phyloP scores from a whole-genome alignment of 2,888 invertebrate genomes.

The Lutraria lutraria region DNA sequence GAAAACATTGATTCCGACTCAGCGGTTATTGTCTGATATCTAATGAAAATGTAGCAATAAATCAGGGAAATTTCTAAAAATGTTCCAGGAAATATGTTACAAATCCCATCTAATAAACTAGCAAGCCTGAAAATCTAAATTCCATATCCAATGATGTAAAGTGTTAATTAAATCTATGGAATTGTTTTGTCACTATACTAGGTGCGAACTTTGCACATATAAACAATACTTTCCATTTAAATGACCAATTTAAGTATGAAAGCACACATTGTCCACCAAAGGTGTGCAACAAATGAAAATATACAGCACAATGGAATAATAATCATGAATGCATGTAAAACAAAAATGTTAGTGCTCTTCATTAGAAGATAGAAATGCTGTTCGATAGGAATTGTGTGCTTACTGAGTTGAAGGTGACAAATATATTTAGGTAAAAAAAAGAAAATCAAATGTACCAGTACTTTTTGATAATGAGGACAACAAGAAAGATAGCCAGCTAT shows the following conservation, averaged over 20 bases:
- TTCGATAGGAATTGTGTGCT: too few relatives aligned
- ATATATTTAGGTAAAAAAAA: too few relatives aligned
- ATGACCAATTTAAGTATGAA: neutral
- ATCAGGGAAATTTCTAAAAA: neutral
- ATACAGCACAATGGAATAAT: neutral
- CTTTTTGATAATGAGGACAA: too few relatives aligned
- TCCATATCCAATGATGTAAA: neutral
- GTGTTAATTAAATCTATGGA: neutral
- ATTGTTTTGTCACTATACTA: neutral
- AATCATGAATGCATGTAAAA: neutral
- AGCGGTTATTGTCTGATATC: neutral
- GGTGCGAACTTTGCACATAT: neutral
- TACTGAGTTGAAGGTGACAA: too few relatives aligned
- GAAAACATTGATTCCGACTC: conserved; percentile 7
- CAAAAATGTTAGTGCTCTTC: neutral
- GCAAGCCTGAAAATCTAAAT: neutral
- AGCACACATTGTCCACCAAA: neutral
- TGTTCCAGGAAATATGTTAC: conserved; percentile 1
- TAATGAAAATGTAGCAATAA: conserved; percentile 2
- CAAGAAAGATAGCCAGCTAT: too few relatives aligned
- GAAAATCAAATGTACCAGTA: too few relatives aligned
- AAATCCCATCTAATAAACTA: neutral
- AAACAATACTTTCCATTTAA: neutral
- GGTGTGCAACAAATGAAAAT: neutral
- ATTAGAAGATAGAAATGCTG: neutral